Evolutionary conservation across 2,888 invertebrate genomes (phyloP).

Genomic region (Pseudococcus longispinus): DNA sequence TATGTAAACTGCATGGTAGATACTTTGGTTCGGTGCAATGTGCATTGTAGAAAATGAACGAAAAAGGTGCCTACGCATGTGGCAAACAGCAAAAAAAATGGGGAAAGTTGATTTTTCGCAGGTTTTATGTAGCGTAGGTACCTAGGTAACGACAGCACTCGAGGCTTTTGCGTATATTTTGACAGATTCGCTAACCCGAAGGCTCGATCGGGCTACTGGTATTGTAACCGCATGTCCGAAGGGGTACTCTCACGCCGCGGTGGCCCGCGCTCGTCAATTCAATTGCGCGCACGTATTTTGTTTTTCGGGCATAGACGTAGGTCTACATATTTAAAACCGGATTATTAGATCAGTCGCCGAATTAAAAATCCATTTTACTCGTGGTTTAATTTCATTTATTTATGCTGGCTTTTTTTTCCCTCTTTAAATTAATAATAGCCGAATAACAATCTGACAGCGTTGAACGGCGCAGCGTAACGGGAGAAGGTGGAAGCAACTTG

Average conservation of each 20-base stretch:
- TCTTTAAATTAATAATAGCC: background rate
- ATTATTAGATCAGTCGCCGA: slow-evolving; percentile 38
- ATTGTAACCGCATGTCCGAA: background rate
- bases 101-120: background rate
- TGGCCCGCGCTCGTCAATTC: background rate
- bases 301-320: background rate
- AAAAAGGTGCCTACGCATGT: no score
- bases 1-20: no score
- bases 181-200: background rate
- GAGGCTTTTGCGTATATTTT: background rate
- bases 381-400: background rate
- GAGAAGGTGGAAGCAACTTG: background rate
- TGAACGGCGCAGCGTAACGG: background rate
- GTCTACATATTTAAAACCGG: slow-evolving; percentile 10
- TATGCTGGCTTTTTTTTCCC: background rate
- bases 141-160: background rate
- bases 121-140: background rate
- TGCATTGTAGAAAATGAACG: no score
- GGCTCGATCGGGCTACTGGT: background rate
- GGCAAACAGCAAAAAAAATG: background rate
- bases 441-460: background rate
- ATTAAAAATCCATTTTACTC: background rate
- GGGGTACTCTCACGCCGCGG: slow-evolving; percentile 6
- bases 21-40: no score
- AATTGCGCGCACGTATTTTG: background rate